These are phyloP conservation scores for Siniperca chuatsi DNA, from an alignment of 2,113 vertebrate genomes.

Conservation along the genomic window DNA sequence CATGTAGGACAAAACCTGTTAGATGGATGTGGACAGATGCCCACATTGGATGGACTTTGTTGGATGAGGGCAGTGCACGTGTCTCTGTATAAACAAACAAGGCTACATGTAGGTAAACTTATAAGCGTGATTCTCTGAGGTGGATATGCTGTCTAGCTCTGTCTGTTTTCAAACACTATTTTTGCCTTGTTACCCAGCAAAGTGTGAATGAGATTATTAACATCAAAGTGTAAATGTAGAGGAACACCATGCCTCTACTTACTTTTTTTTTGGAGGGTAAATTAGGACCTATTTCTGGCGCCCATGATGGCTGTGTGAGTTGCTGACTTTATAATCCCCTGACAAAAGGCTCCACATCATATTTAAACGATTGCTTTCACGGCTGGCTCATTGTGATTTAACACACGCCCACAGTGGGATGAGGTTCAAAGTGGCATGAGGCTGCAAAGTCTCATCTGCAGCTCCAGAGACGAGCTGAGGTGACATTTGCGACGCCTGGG, in stretches of 20 bases:
- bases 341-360: slow-evolving; percentile 79
- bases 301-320: slow-evolving; percentile 62
- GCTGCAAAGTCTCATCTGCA: slow-evolving; percentile 60
- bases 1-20: neutral
- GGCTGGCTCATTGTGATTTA: slow-evolving; percentile 82
- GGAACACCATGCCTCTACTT: slow-evolving; percentile 42
- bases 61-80: neutral
- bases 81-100: neutral
- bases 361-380: slow-evolving; percentile 79
- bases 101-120: neutral
- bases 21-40: neutral
- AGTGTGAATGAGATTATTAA: slow-evolving; percentile 78
- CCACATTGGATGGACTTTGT: neutral
- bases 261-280: slow-evolving; percentile 47
- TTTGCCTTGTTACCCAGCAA: slow-evolving; percentile 43
- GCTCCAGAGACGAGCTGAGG: slow-evolving; percentile 54
- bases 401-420: slow-evolving; percentile 75
- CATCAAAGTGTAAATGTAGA: slow-evolving; percentile 76
- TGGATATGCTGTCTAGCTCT: slow-evolving; percentile 3
- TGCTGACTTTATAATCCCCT: slow-evolving; percentile 79
- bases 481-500: slow-evolving; percentile 77
- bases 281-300: slow-evolving; percentile 74
- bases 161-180: slow-evolving; percentile 42
- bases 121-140: slow-evolving; percentile 18
- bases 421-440: slow-evolving; percentile 74